Evolutionary conservation across 2,888 invertebrate species (phyloP), one percentile per base, ranked within the genome.

Genomic region (Ennomos quercinarius): DNA sequence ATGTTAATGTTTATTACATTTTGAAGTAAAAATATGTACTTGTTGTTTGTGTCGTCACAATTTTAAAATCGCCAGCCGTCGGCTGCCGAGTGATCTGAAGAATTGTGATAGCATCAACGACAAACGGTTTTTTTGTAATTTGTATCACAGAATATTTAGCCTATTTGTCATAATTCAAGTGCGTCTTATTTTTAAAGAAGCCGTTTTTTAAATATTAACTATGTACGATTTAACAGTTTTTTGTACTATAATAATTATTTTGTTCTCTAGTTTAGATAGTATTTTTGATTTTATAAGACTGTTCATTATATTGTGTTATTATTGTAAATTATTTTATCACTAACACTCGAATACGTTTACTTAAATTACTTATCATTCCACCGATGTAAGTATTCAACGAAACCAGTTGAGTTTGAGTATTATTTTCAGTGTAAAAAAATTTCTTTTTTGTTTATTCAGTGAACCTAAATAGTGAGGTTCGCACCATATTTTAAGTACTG

Each of bases 221-320:
- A 72, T 67, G 70, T 75, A 74, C 59, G 71, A 76, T 70, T 77
- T 78, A 74, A 75, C 53, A 60, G 4, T 27, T 76, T 80, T 85
- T 80, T 86, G 81, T 84, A 78, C 73, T 73, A 77, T 78, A 76
- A 77, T 78, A 4, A 17, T 17, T 17, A 4, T n/a, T 17, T 83
- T 80, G 80, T 74, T 83, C 73, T 80, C 76, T 76, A 74, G 68
- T 81, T 79, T 83, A 83, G 80, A 78, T 83, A 77, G 71, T 74
- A 71, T 77, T 80, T 83, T 83, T 80, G 74, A 79, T 84, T 86
- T 84, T 83, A 83, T 83, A 89, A 90, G 91, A 90, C 90, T 91
- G 91, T 88, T 86, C 75, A 74, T 82, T 61, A 57, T 64, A 59
- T 58, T 55, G 78, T 81, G 72, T 79, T 81, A 78, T 81, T 74